Percentiles rank a stretch among this genome's conserved stretches.
Conservation (phyloP, 2,113 vertebrate genomes). For the Rutilus rutilus region DNA sequence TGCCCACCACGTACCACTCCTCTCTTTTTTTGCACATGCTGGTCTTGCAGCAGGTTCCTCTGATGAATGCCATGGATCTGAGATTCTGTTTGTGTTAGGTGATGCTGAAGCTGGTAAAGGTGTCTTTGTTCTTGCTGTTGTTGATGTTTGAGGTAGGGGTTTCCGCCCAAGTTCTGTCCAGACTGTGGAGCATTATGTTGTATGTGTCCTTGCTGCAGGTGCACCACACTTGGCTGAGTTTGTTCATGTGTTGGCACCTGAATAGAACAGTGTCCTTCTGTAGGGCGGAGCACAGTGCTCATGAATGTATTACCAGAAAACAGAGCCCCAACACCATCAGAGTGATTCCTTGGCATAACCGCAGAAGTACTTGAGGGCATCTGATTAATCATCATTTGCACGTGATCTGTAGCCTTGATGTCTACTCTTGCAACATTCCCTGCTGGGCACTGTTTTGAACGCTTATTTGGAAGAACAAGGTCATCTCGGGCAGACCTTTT, state of each 20-base stretch:
- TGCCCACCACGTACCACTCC: constrained; percentile 84
- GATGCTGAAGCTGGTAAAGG: constrained; percentile 92
- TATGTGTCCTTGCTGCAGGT: constrained; percentile 80
- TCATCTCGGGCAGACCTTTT: constrained; percentile 92
- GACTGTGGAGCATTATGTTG: constrained; percentile 82
- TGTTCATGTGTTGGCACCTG: constrained; percentile 83
- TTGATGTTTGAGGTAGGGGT: constrained; percentile 88
- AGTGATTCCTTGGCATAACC: constrained; percentile 76
- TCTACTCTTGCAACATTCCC: constrained; percentile 78
- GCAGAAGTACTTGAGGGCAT: constrained; percentile 81
- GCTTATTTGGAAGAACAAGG: constrained; percentile 86
- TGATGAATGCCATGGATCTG: constrained; percentile 86
- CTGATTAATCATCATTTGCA: constrained; percentile 84
- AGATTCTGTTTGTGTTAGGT: constrained; percentile 84
- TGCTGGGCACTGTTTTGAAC: constrained; percentile 86
- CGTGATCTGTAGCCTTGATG: constrained; percentile 84
- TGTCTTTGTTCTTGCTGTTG: constrained; percentile 83
- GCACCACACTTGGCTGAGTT: constrained; percentile 80
- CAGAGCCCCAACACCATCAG: constrained; percentile 79
- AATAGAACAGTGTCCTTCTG: constrained; percentile 84
- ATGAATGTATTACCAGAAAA: constrained; percentile 88
- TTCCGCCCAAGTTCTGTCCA: constrained; percentile 83
- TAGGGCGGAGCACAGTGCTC: constrained; percentile 77
- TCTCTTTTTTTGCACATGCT: constrained; percentile 93
- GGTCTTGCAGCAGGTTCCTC: constrained; percentile 88